Evolutionary conservation across 2,113 vertebrate genomes (phyloP), one percentile per base, ranked within the genome.

Genomic region (Leptocoma aspasia): DNA sequence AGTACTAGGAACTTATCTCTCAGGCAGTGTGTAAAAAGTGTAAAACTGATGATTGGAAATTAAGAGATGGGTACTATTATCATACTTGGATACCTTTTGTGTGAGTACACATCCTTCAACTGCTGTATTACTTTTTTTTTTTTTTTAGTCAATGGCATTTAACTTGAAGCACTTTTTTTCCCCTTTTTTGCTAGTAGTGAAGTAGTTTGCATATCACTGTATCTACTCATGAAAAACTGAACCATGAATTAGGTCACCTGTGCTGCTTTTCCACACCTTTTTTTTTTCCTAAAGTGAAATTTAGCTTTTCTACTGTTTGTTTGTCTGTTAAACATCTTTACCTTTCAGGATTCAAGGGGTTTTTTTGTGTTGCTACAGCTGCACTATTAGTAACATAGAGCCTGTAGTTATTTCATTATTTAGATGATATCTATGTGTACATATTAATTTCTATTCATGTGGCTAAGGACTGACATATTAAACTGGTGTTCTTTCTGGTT

Each of bases 391-490:
- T 77, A 49, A 61, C n/a, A 63, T 71, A 73, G 54, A 86, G 13
- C 23, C 59, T 69, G 31, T 57, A 53, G 41, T 63, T 80, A 17
- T 82, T 79, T 30, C 14, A 33, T 28, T 59, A 65, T 61, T 72
- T 82, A 83, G 80, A 71, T 71, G 37, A 3, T 87, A 95, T 72
- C 91, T 96, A 4, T 35, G 18, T 77, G 76, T 96, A 54, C 77
- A 39, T 66, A 86, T 90, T 73, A 79, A 82, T 87, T 92, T 90
- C 95, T 92, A 14, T 88, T 96, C 82, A 75, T 59, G 35, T 81
- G 88, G 79, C 56, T 75, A 68, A 81, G 33, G 41, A 33, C 60
- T 81, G 79, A 71, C 64, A 28, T 41, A 44, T 71, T 77, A 92
- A 95, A 78, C 50, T 54, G 68, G 19, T 75, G 8, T 80, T 88